Base-by-base conservation (phyloP, 1,140 invertebrate genomes). In the Cotesia chilonis region DNA sequence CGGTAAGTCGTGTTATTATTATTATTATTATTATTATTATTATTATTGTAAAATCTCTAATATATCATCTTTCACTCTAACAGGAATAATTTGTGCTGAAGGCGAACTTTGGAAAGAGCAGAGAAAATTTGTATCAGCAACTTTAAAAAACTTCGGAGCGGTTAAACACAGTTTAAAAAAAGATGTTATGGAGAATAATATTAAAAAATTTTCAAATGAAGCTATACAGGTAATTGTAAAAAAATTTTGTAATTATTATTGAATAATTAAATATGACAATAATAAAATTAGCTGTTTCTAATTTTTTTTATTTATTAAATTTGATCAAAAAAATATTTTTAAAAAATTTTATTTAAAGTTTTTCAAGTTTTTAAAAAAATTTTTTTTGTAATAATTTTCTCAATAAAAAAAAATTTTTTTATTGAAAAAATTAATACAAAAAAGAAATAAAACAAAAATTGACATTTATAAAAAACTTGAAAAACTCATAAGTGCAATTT, bases 51-150 rank as follows among this genome's bases (percentile, higher is more conserved):
- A 28, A 28, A 28, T 28, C 28, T 28, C 28, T 28, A 28, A 28
- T 2, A 28, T 28, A 28, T 63, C 36, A 10, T 14, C 55, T 20
- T 68, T 68, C 6, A 52, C 57, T 12, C 47, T 87, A 88, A 35
- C 79, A 96, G 94, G 94, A 65, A 82, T 96, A 4, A 93, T 96
- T 78, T 94, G 93, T 72, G 90, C 95, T 1, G 92, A 95, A 82
- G 95, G 95, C 0, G 87, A 89, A 4, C 79, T 92, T 14, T 98
- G 96, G 95, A 92, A 90, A 75, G 92, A 96, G 75, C 94, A 96
- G 77, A 87, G 95, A 36, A 92, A 91, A 78, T 93, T 96, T 75
- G 88, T 92, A 0, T 86, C 90, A 2, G 86, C 86, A 4, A 93
- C 91, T 83, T 85, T 98, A 6, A 92, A 93, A 81, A 89, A 90